Base-by-base conservation (phyloP, 2,113 vertebrate species). In the Microcebus murinus region DNA sequence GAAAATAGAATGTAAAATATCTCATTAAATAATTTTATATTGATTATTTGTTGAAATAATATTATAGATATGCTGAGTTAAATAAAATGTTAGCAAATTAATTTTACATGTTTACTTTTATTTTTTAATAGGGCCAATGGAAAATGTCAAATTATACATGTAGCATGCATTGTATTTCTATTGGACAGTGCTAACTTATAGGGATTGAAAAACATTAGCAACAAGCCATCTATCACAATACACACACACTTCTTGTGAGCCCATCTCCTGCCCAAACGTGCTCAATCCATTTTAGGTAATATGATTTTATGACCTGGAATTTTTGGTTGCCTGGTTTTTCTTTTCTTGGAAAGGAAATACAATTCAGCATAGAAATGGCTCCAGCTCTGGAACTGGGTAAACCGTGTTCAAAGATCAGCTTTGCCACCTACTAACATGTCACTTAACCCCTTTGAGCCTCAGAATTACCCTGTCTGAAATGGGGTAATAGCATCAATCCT, bases 201-300 rank as follows among this genome's bases (percentile, higher is more conserved):
- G 17, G 55, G 39, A 59, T 20, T 9, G 9, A 65, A n/a, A 45
- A n/a, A 15, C 17, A 21, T 14, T 4, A 76, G 36, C 12, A 9
- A 21, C 50, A 5, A 57, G 34, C 3, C 73, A 59, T 42, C 34
- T 45, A 65, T n/a, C 50, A 67, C 61, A 45, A 61, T 2, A 45
- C 1, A 0, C n/a, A 61, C 70, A 61, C 21, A 0, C 80, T 81
- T 18, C 8, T 31, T 5, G 4, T 2, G 1, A 1, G 15, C 42
- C 48, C 3, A 23, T 63, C 39, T 81, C 20, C 68, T n/a, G 65
- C 52, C 73, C 48, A 10, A 9, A n/a, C 25, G 1, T 3, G 50
- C 52, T 85, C 50, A 25, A 0, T 61, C 79, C 31, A 39, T 55
- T 39, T 48, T 17, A 17, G 73, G 67, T 4, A 3, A 4, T 25